Conservation (phyloP, 2,113 vertebrate genomes). For the Gopherus evgoodei region DNA sequence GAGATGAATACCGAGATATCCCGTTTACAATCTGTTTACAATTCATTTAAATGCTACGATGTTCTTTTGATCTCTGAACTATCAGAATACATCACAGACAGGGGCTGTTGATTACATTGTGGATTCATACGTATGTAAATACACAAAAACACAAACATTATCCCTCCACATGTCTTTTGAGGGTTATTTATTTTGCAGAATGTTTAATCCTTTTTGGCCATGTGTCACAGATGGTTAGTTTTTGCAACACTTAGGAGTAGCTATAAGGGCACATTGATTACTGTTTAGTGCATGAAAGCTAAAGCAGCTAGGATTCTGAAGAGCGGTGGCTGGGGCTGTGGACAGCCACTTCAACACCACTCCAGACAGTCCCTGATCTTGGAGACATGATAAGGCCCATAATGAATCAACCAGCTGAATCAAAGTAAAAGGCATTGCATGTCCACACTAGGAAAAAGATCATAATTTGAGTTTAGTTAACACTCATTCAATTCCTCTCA, state of each 20-base stretch:
- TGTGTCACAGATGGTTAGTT: background rate
- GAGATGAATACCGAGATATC: too few relatives aligned
- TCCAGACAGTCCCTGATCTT: background rate
- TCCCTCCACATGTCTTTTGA: too few relatives aligned
- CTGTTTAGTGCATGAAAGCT: background rate
- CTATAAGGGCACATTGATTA: background rate
- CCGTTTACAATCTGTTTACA: too few relatives aligned
- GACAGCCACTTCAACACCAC: background rate
- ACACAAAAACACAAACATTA: too few relatives aligned
- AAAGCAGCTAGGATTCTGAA: background rate
- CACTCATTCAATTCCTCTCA: background rate
- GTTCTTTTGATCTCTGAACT: too few relatives aligned
- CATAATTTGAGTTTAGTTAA: background rate
- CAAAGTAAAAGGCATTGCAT: background rate
- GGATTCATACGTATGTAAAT: too few relatives aligned
- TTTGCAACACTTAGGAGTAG: background rate
- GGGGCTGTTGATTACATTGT: too few relatives aligned
- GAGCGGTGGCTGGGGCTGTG: background rate
- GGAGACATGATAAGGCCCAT: background rate
- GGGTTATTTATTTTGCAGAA: too few relatives aligned
- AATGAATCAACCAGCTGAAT: background rate
- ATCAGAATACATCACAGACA: too few relatives aligned
- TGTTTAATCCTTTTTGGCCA: too few relatives aligned
- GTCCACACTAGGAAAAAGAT: background rate
- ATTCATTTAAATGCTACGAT: too few relatives aligned